Evolutionary conservation across 2,797 vertebrate species (phyloP).

Genomic region (Streptopelia turtur): DNA sequence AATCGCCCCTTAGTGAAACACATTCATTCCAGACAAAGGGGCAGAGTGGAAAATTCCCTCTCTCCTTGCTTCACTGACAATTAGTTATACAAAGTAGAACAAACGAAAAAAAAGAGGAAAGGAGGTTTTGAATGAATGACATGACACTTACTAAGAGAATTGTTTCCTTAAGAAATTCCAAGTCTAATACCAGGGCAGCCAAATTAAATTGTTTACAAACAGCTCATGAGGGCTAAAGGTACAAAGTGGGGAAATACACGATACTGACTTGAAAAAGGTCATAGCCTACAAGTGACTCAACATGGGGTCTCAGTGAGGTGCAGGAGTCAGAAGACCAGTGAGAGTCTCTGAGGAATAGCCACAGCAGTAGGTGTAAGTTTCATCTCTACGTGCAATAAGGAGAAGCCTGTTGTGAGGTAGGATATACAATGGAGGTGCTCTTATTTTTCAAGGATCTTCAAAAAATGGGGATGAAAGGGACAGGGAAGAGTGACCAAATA

Average conservation of each 20-base stretch:
- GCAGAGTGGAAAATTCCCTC: constrained; percentile 7
- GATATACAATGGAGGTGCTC: not conserved
- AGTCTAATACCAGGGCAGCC: not conserved
- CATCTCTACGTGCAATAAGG: not conserved
- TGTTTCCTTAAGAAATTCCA: not conserved
- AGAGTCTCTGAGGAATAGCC: not conserved
- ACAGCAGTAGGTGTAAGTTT: not conserved
- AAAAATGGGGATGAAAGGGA: not conserved
- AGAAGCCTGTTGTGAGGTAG: not conserved
- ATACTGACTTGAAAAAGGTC: not conserved
- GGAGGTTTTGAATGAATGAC: not conserved
- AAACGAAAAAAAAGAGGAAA: not conserved
- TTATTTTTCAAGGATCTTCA: not conserved
- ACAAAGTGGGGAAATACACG: not conserved
- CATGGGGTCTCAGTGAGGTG: fast-evolving
- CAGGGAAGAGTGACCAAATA: not conserved
- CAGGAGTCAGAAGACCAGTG: not conserved
- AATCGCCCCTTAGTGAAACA: not conserved
- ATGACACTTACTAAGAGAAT: not conserved
- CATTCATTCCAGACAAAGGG: not conserved
- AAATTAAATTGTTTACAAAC: not conserved
- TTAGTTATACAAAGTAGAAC: not conserved
- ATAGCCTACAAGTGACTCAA: not conserved
- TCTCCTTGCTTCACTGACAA: constrained; percentile 3
- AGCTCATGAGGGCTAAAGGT: not conserved